Evolutionary conservation across 2,113 vertebrate species (phyloP), one percentile per base, ranked within the genome.

Genomic region (Grus americana): DNA sequence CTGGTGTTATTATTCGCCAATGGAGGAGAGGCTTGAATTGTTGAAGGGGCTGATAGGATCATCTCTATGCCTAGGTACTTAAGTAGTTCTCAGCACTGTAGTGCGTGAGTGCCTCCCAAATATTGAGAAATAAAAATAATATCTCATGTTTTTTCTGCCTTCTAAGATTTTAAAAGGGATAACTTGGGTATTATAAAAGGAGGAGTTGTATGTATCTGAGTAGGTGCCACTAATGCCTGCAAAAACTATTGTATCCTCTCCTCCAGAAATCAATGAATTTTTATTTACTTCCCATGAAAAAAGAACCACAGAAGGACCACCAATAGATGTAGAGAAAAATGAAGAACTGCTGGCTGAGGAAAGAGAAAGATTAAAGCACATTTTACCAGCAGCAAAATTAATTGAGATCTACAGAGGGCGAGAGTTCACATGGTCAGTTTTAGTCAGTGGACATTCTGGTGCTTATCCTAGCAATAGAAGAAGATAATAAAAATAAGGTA

Each of bases 331-430:
- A 21, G 42, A 62, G 27, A 93, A 88, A 91, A 88, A 54, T 7
- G 6, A 46, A 63, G 36, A 91, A 50, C 27, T n/a, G 5, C 5
- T 93, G 38, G 18, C 10, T 84, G 27, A 68, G 17, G 46, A 76
- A 83, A 85, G 38, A 54, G 81, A 88, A 75, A 44, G 18, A 83
- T 63, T 86, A 58, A 68, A 72, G 32, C 24, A 55, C 8, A 47
- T 94, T 94, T 97, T 81, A 29, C 26, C 23, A 49, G 49, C 19
- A 81, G 50, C 42, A 91, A 91, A 92, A 86, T 86, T 80, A 92
- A 87, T 84, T 68, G 40, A 68, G 24, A 82, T 94, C 57, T 24
- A 70, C 42, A 93, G 63, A 87, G 11, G 12, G 34, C 62, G 76
- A 88, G 40, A 73, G 24, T 86, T 97, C 55, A 90, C 54, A 20